These are phyloP conservation scores for Telmatherina bonti DNA, from an alignment of 2,797 vertebrate species.

Conservation along the genomic window DNA sequence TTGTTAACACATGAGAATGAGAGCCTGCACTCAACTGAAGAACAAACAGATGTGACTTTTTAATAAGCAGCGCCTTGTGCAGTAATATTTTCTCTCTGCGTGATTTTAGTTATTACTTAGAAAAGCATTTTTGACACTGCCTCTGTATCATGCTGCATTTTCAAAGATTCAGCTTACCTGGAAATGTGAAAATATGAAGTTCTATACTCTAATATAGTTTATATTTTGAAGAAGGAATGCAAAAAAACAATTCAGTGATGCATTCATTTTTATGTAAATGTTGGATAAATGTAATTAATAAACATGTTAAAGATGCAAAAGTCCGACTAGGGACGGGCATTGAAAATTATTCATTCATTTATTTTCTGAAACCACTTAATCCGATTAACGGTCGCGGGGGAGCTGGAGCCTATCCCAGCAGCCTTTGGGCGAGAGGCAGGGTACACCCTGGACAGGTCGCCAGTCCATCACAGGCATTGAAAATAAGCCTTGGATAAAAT, in stretches of 20 bases:
- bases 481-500: no score
- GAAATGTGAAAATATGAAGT: constrained; percentile 5
- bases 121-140: constrained; percentile 12
- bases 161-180: constrained; percentile 4
- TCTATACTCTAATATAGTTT: neutral
- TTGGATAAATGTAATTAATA: constrained; percentile 1
- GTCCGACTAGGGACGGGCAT: no score
- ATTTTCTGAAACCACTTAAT: no score
- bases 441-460: no score
- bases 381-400: no score
- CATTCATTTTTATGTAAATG: neutral
- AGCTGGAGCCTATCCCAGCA: no score
- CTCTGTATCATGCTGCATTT: neutral
- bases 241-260: neutral
- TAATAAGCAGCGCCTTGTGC: constrained; percentile 11
- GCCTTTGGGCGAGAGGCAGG: no score
- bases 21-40: constrained; percentile 11
- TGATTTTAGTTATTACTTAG: constrained; percentile 14
- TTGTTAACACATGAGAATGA: constrained; percentile 35
- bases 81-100: neutral
- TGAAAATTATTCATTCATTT: no score
- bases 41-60: constrained; percentile 35
- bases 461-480: no score
- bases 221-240: neutral
- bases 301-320: no score